Conservation (phyloP, 2,888 invertebrate species). For the Gerosis bhagava region DNA sequence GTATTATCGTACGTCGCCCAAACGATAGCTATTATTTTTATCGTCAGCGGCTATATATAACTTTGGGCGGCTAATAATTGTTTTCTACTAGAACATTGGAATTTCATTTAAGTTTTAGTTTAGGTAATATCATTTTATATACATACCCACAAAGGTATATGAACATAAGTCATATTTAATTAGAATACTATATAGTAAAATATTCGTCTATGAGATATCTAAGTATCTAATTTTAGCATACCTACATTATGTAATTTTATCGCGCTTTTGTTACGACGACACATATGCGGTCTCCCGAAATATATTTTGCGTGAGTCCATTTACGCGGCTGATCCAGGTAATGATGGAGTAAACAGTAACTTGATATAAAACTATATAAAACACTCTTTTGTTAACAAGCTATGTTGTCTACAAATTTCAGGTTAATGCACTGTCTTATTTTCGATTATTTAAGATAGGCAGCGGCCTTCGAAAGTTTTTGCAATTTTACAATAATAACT, state of each 20-base stretch:
- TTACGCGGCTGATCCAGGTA: conserved; percentile 5
- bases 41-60: conserved; percentile 65
- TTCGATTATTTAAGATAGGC: no score
- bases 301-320: conserved; percentile 11
- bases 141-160: no score
- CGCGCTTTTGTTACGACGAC: conserved; percentile 8
- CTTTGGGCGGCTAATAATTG: conserved; percentile 57
- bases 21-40: conserved; percentile 57
- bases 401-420: no score
- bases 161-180: neutral
- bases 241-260: conserved; percentile 17
- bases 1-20: conserved; percentile 36
- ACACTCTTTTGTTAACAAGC: no score
- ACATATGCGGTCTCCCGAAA: conserved; percentile 7
- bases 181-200: neutral
- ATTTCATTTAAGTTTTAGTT: conserved; percentile 14
- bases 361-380: neutral
- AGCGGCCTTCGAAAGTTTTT: conserved; percentile 16
- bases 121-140: neutral
- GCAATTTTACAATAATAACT: conserved; percentile 18
- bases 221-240: conserved; percentile 11
- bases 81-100: conserved; percentile 42
- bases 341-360: neutral
- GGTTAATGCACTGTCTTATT: no score
- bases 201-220: neutral